phyloP scores from a whole-genome alignment of 2,888 invertebrate species.

The Thecocarcelia acutangulata region DNA sequence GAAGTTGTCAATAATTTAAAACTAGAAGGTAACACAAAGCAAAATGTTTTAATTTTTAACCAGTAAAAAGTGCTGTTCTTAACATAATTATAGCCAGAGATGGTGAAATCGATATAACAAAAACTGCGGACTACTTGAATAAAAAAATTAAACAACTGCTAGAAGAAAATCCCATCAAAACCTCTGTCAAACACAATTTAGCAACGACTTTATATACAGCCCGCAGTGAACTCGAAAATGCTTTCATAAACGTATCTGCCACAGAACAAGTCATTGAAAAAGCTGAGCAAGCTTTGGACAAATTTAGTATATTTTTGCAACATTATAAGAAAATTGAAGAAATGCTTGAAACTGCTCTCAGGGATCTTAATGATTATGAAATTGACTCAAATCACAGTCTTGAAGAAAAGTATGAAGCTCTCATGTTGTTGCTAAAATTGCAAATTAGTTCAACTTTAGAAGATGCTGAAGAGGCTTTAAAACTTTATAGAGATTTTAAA shows the following conservation, averaged over 20 bases:
- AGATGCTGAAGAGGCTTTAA: slow-evolving; percentile 24
- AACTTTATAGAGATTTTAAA: slow-evolving; percentile 13
- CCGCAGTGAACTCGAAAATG: slow-evolving; percentile 5
- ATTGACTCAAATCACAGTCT: not conserved
- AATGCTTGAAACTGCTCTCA: slow-evolving; percentile 4
- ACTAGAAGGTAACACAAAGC: too few species aligned
- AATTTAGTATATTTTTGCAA: slow-evolving; percentile 15
- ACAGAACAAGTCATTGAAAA: not conserved
- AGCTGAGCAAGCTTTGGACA: slow-evolving; percentile 33
- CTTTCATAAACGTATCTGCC: not conserved
- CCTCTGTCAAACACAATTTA: not conserved
- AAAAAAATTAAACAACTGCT: slow-evolving; percentile 36
- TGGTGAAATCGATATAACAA: not conserved
- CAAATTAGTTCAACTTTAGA: slow-evolving; percentile 5
- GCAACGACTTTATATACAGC: slow-evolving; percentile 21
- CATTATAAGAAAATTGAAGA: not conserved
- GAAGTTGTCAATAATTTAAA: too few species aligned
- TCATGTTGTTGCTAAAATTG: slow-evolving; percentile 6
- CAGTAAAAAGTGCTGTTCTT: too few species aligned
- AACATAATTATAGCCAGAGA: too few species aligned
- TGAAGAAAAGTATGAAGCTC: slow-evolving; percentile 22
- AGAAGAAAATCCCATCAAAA: slow-evolving; percentile 20
- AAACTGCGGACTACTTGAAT: slow-evolving; percentile 21
- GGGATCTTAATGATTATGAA: not conserved
- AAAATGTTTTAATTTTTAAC: too few species aligned